Percentiles rank a stretch among this genome's conserved stretches.
Conservation (phyloP, 2,888 invertebrate species). For the Carterocephalus palaemon region DNA sequence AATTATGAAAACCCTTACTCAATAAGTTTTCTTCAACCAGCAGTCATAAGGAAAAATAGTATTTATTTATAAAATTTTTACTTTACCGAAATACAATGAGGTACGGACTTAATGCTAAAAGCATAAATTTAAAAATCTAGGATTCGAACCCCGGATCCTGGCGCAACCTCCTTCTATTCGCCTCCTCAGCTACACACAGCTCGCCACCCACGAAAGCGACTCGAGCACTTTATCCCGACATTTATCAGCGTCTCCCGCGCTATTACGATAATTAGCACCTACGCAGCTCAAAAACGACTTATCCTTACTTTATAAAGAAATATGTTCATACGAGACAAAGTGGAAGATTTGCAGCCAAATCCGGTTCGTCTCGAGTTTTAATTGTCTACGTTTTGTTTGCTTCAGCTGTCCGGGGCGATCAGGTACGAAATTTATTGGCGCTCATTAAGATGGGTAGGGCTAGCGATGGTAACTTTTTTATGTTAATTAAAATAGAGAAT, state of each 20-base stretch:
- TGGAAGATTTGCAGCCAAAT: conserved; percentile 55
- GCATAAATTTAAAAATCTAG: no score
- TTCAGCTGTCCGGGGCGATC: conserved; percentile 21
- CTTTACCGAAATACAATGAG: no score
- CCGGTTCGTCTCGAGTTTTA: conserved; percentile 42
- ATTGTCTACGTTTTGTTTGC: conserved; percentile 40
- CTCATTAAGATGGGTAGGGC: conserved; percentile 22
- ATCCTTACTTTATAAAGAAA: conserved; percentile 38
- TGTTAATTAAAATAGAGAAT: no score
- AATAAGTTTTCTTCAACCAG: no score
- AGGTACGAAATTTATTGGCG: conserved; percentile 23
- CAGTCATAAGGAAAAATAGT: no score
- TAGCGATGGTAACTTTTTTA: conserved; percentile 3
- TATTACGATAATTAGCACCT: conserved; percentile 31
- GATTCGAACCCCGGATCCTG: no score
- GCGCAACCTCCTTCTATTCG: no score
- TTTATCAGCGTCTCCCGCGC: conserved; percentile 10
- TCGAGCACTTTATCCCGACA: not conserved
- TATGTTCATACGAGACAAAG: conserved; percentile 48
- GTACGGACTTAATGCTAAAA: no score
- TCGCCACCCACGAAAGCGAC: not conserved
- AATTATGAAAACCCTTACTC: no score
- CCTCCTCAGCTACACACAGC: not conserved
- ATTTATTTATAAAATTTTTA: no score
- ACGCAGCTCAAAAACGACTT: conserved; percentile 43